Evolutionary conservation across 2,113 vertebrate species (phyloP), one percentile per base, ranked within the genome.

Genomic region (Eulemur macaco): DNA sequence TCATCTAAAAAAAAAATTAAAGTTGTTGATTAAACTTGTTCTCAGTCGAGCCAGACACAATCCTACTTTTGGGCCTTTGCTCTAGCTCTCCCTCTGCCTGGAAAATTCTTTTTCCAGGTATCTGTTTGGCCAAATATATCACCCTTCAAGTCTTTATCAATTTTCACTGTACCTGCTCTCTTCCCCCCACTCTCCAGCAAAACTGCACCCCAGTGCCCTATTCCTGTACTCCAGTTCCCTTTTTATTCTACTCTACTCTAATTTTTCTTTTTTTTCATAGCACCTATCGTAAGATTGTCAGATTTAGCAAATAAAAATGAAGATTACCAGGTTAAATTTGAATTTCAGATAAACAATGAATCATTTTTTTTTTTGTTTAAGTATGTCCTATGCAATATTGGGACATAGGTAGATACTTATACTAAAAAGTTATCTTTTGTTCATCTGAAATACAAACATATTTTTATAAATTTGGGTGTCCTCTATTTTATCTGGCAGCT

Each of bases 131-230:
- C 77, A 78, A 89, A 20, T 68, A 47, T 82, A 23, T 60, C 20
- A 31, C 17, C 31, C 29, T 77, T 54, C 5, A 87, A n/a, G 47
- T 20, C 9, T 23, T 23, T 29, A 63, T 71, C 10, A 92, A 29
- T 34, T 54, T 64, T 73, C 21, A n/a, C 17, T 29, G 39, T 50
- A 45, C 2, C 17, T 76, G 29, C 6, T 3, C 27, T 23, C 0
- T n/a, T 42, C 14, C 5, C 20, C 0, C 7, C 5, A 12, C 1
- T 27, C 42, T 12, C 23, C 0, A 39, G 5, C 7, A 8, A 63
- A 15, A 1, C 37, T 73, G 1, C 1, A 5, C 31, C 15, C 27
- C 1, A 4, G 12, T 11, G 1, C 1, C 14, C 25, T 39, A 76
- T 5, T 80, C 1, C 47, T 34, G 23, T 1, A 47, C 2, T 25